A percentile compares a stretch with the other conserved stretches of the same genome.
Conservation (phyloP, 1,140 invertebrate species). For the Colletes gigas region DNA sequence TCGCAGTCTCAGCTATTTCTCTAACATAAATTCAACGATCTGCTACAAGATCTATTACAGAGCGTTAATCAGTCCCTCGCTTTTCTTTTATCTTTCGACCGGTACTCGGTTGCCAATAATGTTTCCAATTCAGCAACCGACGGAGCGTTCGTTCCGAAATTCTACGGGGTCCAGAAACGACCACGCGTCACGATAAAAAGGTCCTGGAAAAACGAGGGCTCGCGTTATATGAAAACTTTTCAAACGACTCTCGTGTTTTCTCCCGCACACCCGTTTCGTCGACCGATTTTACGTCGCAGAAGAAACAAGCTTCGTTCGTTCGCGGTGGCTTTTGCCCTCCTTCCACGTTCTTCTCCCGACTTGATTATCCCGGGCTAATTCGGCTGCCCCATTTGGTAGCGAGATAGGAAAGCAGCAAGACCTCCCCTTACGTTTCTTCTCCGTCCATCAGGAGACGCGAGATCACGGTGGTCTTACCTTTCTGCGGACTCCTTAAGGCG, state of each 20-base stretch:
- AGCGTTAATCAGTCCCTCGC: too few relatives aligned
- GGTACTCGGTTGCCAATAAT: too few relatives aligned
- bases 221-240: too few relatives aligned
- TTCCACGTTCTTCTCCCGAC: conserved; percentile 14
- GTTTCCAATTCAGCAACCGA: too few relatives aligned
- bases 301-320: conserved; percentile 55
- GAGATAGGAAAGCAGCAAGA: conserved; percentile 63
- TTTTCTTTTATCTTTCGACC: too few relatives aligned
- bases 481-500: conserved; percentile 40
- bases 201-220: too few relatives aligned
- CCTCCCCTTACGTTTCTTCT: conserved; percentile 11
- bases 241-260: neutral
- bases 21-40: too few relatives aligned
- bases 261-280: conserved; percentile 30
- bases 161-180: too few relatives aligned
- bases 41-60: too few relatives aligned
- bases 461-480: conserved; percentile 49
- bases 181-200: too few relatives aligned
- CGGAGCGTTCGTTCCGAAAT: too few relatives aligned
- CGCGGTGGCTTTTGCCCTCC: conserved; percentile 53
- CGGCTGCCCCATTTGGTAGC: conserved; percentile 49
- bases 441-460: conserved; percentile 34
- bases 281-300: conserved; percentile 50
- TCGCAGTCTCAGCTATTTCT: too few relatives aligned
- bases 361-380: conserved; percentile 73